Percentiles rank a stretch among this genome's conserved stretches.
Conservation (phyloP, 2,888 invertebrate genomes). For the Cantharis rustica region DNA sequence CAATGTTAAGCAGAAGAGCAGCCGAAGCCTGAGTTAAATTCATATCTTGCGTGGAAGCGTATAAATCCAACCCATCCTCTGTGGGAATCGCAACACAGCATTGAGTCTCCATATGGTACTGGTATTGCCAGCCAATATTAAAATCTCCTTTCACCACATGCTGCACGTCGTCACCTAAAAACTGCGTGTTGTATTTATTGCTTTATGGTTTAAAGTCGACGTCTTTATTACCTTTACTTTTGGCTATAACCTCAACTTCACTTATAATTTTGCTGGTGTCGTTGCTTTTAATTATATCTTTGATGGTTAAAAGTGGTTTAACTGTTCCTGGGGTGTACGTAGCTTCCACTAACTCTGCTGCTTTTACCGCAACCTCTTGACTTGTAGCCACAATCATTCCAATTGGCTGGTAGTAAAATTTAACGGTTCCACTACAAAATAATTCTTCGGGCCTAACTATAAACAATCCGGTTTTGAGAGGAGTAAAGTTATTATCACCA, state of each 20-base stretch:
- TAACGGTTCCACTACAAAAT: conserved; percentile 58
- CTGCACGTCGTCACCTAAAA: conserved; percentile 35
- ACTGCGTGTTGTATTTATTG: background rate
- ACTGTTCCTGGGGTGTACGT: conserved; percentile 57
- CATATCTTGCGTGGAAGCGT: conserved; percentile 68
- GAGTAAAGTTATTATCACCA: conserved; percentile 65
- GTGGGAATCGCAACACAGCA: conserved; percentile 65
- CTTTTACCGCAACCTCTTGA: conserved; percentile 62
- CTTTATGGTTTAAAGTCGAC: too few species aligned
- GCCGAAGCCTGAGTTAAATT: conserved; percentile 63
- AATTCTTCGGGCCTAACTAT: conserved; percentile 51
- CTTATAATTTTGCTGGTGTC: conserved; percentile 52
- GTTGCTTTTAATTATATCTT: conserved; percentile 58
- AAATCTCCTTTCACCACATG: conserved; percentile 61
- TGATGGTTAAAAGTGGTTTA: conserved; percentile 52
- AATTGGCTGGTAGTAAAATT: conserved; percentile 71
- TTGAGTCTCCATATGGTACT: conserved; percentile 79
- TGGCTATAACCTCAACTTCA: conserved; percentile 48
- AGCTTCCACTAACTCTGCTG: conserved; percentile 61
- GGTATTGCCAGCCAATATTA: conserved; percentile 69
- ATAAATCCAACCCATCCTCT: conserved; percentile 71
- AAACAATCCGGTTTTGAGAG: conserved; percentile 39
- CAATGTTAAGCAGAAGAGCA: conserved; percentile 59
- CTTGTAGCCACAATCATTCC: conserved; percentile 71
- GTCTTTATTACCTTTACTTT: conserved; percentile 37